Base-by-base conservation (phyloP, 2,797 vertebrate genomes). In the Sphenopsis melanotis region DNA sequence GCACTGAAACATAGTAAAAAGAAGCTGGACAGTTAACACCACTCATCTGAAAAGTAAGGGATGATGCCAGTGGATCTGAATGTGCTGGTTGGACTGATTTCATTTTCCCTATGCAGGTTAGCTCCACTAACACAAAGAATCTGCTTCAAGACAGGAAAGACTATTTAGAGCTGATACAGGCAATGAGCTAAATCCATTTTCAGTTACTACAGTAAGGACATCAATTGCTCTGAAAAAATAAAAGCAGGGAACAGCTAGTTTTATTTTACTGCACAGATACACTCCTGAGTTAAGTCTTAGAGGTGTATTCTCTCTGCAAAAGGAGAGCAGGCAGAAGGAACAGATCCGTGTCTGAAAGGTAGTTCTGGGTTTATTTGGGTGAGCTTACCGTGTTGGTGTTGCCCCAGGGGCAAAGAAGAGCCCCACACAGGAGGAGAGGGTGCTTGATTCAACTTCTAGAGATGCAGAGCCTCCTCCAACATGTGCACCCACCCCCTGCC, bases 201-300 rank as follows among this genome's bases (percentile, higher is more conserved):
- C 90, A 87, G 81, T 75, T 85, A 85, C 86, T 70, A 71, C 56
- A 82, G 59, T 65, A 90, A 91, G 87, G 76, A 77, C 34, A 83
- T 44, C 68, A 78, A 65, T 49, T 61, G 69, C 66, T 87, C 72
- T 74, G 76, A 69, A 90, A 93, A 90, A 57, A 79, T 86, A 88
- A 84, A 89, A 93, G 56, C 17, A 49, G 60, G 36, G 80, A 90
- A 87, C 82, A 81, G 66, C 46, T 84, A 47, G 26, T 72, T 96
- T 92, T 90, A 89, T 92, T 95, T 91, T 75, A 91, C 72, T 84
- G 94, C 84, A 56, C 78, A 77, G 77, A 53, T 37, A 77, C 72
- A 74, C 87, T 95, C 92, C 92, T 94, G 84, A 91, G 69, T 52
- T 66, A n/a, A 83, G 50, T 64, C 37, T 42, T 32, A 50, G 83